These are phyloP conservation scores for Numida meleagris DNA, from an alignment of 2,113 vertebrate genomes.

Conservation along the genomic window DNA sequence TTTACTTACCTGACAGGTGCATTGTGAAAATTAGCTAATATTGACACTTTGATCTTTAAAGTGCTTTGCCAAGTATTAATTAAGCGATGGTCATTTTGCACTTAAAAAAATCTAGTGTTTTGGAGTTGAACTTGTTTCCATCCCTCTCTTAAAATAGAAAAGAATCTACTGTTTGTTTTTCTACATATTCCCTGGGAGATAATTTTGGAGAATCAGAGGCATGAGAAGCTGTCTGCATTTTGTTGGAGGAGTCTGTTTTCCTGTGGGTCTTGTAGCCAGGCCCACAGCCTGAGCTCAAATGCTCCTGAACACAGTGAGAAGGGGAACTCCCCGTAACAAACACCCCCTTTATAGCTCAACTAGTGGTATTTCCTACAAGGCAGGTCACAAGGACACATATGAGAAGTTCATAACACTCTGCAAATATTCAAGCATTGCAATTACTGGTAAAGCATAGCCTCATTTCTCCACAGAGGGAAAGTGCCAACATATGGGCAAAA, in stretches of 20 bases:
- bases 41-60: slow-evolving; percentile 62
- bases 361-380: not conserved
- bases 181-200: not conserved
- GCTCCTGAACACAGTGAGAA: not conserved
- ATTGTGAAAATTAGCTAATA: slow-evolving; percentile 54
- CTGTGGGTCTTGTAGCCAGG: not conserved
- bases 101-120: slow-evolving; percentile 39
- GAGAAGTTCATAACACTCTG: not conserved
- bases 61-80: slow-evolving; percentile 56
- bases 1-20: slow-evolving; percentile 55
- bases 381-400: not conserved
- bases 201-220: not conserved
- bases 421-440: not conserved
- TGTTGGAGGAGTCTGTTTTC: not conserved
- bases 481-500: not conserved
- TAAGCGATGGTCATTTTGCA: slow-evolving; percentile 29
- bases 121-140: slow-evolving; percentile 17
- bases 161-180: slow-evolving; percentile 18
- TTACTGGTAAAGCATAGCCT: not conserved
- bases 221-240: not conserved
- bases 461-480: not conserved
- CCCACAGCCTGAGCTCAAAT: not conserved
- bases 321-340: not conserved
- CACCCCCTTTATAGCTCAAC: not conserved
- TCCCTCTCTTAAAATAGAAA: slow-evolving; percentile 27